These are phyloP conservation scores for Hippolais icterina DNA, from an alignment of 2,113 vertebrate genomes.

Conservation along the genomic window DNA sequence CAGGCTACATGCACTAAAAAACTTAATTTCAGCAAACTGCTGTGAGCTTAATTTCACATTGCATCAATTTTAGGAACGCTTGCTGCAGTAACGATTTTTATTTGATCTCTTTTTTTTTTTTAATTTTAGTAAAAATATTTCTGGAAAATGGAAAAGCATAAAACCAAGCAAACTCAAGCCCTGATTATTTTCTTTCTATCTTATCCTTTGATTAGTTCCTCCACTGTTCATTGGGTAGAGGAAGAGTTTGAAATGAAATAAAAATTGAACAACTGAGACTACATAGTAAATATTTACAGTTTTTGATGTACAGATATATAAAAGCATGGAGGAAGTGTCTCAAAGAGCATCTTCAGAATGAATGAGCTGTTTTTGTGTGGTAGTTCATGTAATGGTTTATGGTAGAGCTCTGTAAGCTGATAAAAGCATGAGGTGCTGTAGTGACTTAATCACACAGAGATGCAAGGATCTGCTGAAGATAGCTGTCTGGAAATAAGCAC, in stretches of 20 bases:
- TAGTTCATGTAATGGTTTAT: background rate
- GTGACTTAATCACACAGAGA: conserved; percentile 12
- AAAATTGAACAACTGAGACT: background rate
- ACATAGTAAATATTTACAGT: background rate
- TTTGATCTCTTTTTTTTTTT: background rate
- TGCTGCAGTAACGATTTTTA: background rate
- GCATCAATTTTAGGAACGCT: background rate
- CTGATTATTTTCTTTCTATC: background rate
- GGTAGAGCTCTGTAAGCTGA: conserved; percentile 1
- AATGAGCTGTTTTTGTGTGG: background rate
- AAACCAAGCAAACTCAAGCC: background rate
- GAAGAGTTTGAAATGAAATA: background rate
- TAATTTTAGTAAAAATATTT: background rate
- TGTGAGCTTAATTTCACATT: background rate
- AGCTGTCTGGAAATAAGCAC: background rate
- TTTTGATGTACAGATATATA: background rate
- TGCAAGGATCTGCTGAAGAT: background rate
- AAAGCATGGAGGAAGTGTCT: background rate
- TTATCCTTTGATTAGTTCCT: background rate
- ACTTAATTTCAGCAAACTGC: background rate
- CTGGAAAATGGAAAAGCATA: background rate
- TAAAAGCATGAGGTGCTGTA: conserved; percentile 12
- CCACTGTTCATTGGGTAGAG: background rate
- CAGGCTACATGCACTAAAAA: background rate
- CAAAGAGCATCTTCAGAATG: background rate